A percentile compares a stretch with the other conserved stretches of the same genome.
Evolutionary conservation across 2,888 invertebrate species (phyloP).

Genomic region (Iphiclides podalirius): DNA sequence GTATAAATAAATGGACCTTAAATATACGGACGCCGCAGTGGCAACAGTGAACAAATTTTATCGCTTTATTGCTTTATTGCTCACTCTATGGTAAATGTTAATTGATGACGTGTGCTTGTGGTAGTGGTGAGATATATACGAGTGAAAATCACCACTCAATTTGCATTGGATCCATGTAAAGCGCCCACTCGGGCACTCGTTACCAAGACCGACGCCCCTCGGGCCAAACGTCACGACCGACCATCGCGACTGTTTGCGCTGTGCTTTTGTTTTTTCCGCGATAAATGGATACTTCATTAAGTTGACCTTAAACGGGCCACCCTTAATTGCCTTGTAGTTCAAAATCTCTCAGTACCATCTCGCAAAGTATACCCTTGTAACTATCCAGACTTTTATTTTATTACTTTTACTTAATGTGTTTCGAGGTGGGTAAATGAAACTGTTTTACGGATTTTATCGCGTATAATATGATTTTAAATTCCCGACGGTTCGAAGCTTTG

Average conservation of each 20-base stretch:
- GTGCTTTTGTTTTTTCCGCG: constrained; percentile 31
- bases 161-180: constrained; percentile 70
- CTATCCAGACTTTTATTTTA: neutral
- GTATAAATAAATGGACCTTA: constrained; percentile 28
- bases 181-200: constrained; percentile 59
- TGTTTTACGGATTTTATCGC: too few species aligned
- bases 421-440: too few species aligned
- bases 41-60: constrained; percentile 37
- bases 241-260: constrained; percentile 39
- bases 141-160: constrained; percentile 61
- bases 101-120: constrained; percentile 58
- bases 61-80: constrained; percentile 21
- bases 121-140: constrained; percentile 54
- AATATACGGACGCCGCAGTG: constrained; percentile 29
- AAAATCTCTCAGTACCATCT: constrained; percentile 10
- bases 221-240: constrained; percentile 60
- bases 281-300: constrained; percentile 11
- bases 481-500: too few species aligned
- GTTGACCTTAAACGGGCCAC: constrained; percentile 9
- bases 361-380: neutral
- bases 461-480: too few species aligned
- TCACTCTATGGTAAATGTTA: constrained; percentile 58
- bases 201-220: constrained; percentile 44
- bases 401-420: too few species aligned
- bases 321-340: constrained; percentile 15